Percentiles rank a stretch among this genome's conserved stretches.
Evolutionary conservation across 2,113 vertebrate genomes (phyloP).

Genomic region (Chloroceryle aenea): DNA sequence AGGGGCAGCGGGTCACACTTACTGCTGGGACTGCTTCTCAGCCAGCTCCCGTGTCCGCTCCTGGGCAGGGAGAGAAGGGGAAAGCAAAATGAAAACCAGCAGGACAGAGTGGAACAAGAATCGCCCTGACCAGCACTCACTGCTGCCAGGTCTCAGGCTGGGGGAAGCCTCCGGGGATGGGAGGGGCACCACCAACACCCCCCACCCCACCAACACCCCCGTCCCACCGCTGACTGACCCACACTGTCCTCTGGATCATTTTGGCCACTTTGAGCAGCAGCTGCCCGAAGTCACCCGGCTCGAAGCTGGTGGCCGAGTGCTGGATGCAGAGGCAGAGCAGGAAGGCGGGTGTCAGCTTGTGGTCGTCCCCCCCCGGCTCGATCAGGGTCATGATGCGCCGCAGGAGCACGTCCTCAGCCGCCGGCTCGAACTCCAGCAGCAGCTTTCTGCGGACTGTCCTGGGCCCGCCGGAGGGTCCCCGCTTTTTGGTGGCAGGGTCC

Average conservation of each 20-base stretch:
- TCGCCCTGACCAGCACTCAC: neutral
- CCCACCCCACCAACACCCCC: neutral
- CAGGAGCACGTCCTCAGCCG: constrained; percentile 85
- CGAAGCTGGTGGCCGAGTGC: constrained; percentile 87
- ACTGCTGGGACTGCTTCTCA: constrained; percentile 96
- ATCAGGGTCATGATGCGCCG: constrained; percentile 88
- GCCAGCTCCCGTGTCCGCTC: constrained; percentile 95
- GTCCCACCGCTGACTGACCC: constrained; percentile 80
- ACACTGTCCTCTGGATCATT: constrained; percentile 87
- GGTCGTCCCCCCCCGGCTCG: constrained; percentile 88
- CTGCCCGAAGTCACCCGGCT: constrained; percentile 88
- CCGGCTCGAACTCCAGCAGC: constrained; percentile 87
- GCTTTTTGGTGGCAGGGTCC: neutral
- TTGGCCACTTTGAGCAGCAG: constrained; percentile 90
- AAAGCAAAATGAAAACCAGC: neutral
- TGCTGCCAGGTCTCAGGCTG: neutral
- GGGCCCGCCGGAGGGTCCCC: neutral
- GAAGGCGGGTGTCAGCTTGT: constrained; percentile 92
- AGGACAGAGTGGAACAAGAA: fast-evolving
- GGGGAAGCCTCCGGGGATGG: fast-evolving
- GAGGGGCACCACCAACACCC: neutral
- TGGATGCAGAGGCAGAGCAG: constrained; percentile 94
- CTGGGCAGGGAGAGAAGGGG: constrained; percentile 73
- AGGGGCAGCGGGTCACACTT: constrained; percentile 68
- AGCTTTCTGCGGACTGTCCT: constrained; percentile 78